phyloP scores from a whole-genome alignment of 92 coral and sea anemone genomes.

The Porites rus region DNA sequence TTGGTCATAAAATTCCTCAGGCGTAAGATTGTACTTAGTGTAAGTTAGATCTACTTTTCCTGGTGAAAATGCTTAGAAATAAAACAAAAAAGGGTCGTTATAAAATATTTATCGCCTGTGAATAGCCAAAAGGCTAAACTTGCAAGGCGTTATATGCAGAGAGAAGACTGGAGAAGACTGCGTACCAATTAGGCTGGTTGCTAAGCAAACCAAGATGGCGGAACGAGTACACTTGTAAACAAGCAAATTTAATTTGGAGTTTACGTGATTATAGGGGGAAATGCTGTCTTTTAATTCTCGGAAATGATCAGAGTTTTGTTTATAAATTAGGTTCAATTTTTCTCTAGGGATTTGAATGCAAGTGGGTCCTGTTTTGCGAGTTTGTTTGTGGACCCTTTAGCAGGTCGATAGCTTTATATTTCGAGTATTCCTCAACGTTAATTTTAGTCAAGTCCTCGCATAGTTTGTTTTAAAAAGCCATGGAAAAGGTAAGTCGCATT shows the following conservation, averaged over 20 bases:
- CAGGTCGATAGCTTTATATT: background rate
- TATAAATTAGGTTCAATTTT: background rate
- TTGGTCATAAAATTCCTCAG: background rate
- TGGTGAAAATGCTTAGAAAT: background rate
- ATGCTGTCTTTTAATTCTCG: background rate
- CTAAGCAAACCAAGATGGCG: conserved; percentile 78
- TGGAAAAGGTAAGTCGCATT: conserved; percentile 33
- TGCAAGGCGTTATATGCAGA: conserved; percentile 28
- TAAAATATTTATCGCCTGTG: conserved; percentile 41
- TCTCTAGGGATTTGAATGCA: background rate
- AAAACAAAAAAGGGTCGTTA: background rate
- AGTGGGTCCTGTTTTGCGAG: background rate
- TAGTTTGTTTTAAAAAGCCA: background rate
- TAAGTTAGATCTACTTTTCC: background rate
- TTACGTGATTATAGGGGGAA: conserved; percentile 14
- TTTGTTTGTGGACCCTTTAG: background rate
- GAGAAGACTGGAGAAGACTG: conserved; percentile 40
- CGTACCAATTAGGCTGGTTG: conserved; percentile 56
- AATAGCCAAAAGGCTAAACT: background rate
- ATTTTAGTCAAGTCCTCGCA: background rate
- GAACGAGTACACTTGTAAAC: conserved; percentile 17
- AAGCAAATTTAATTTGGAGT: background rate
- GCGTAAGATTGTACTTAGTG: background rate
- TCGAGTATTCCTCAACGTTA: background rate
- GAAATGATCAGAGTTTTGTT: background rate